Conservation (phyloP, 2,797 vertebrate genomes). For the Selene dorsalis region DNA sequence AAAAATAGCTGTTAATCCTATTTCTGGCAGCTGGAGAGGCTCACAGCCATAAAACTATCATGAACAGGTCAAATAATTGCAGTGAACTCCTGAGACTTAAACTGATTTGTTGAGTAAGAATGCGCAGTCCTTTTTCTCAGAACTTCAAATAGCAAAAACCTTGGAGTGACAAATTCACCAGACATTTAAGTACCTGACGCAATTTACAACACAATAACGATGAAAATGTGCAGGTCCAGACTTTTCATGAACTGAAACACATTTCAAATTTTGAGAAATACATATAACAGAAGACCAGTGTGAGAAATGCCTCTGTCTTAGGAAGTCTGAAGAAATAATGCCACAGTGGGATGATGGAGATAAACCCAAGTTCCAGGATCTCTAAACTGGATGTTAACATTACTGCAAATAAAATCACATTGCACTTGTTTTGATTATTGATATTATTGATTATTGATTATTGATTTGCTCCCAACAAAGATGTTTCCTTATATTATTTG, state of each 20-base stretch:
- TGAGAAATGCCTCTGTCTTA: neutral
- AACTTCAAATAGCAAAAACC: neutral
- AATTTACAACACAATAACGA: constrained; percentile 4
- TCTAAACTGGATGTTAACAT: neutral
- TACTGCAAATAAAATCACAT: too few species aligned
- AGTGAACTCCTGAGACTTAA: neutral
- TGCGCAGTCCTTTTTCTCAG: neutral
- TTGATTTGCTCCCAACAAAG: too few species aligned
- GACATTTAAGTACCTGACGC: neutral
- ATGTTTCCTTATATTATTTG: too few species aligned
- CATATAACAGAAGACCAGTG: neutral
- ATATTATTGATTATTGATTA: too few species aligned
- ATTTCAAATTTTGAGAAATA: neutral
- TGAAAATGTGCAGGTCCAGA: neutral
- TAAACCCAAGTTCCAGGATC: neutral
- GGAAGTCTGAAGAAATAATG: neutral
- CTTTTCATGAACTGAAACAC: neutral
- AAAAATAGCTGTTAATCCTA: constrained; percentile 19
- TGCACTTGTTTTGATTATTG: too few species aligned
- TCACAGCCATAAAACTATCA: constrained; percentile 16
- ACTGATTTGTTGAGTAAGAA: neutral
- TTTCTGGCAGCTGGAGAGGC: neutral
- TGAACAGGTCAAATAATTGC: neutral
- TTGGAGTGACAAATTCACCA: neutral
- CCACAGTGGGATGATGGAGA: neutral